Evolutionary conservation across 2,888 invertebrate species (phyloP).

Genomic region (Trilocha varians): DNA sequence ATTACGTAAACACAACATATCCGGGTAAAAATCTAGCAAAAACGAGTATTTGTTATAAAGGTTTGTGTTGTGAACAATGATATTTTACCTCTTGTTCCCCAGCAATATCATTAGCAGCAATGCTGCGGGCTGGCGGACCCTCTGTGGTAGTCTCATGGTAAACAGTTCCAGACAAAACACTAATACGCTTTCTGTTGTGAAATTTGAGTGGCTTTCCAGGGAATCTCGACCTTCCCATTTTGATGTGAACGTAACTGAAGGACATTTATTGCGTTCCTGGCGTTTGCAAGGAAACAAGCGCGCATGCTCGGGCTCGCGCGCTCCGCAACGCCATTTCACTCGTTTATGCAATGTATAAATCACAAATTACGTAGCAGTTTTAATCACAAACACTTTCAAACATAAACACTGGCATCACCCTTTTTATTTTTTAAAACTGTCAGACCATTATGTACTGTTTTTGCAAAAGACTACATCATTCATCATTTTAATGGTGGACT

Average conservation of each 20-base stretch:
- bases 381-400: slow-evolving; percentile 52
- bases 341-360: slow-evolving; percentile 66
- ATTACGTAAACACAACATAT: slow-evolving; percentile 68
- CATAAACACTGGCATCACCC: slow-evolving; percentile 56
- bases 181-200: slow-evolving; percentile 88
- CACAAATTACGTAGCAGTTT: slow-evolving; percentile 69
- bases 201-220: slow-evolving; percentile 91
- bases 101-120: slow-evolving; percentile 59
- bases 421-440: slow-evolving; percentile 61
- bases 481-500: slow-evolving; percentile 69
- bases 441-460: slow-evolving; percentile 64
- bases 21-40: slow-evolving; percentile 9
- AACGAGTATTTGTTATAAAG: not conserved
- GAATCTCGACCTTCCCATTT: slow-evolving; percentile 88
- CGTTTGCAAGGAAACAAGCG: slow-evolving; percentile 65
- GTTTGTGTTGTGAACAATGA: slow-evolving; percentile 20
- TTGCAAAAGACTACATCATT: slow-evolving; percentile 64
- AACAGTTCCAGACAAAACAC: slow-evolving; percentile 80
- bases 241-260: slow-evolving; percentile 72
- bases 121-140: slow-evolving; percentile 58
- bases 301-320: slow-evolving; percentile 73
- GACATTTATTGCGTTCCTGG: slow-evolving; percentile 70
- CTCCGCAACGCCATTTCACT: slow-evolving; percentile 72
- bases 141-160: slow-evolving; percentile 65
- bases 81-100: slow-evolving; percentile 67